Evolutionary conservation across 1,140 invertebrate genomes (phyloP), one percentile per base, ranked within the genome.

Genomic region (Bombus picipes): DNA sequence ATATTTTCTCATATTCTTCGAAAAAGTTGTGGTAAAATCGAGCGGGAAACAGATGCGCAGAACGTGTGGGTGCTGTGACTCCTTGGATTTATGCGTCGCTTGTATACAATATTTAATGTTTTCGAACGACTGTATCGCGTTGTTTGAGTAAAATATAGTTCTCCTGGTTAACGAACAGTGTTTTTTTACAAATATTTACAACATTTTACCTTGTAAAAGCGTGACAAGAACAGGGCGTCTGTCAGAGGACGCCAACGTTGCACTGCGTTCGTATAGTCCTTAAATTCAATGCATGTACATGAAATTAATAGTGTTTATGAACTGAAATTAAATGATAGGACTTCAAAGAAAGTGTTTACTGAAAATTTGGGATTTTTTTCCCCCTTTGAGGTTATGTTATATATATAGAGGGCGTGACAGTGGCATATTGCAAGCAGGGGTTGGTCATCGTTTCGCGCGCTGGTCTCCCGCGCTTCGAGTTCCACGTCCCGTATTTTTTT

Each of bases 371-470:
- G n/a, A 81, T 68, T 74, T 81, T 85, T 71, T 59, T 73, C 32
- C 70, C 84, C 87, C 75, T 92, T 90, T 90, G 92, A 95, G 94
- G 94, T 95, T 95, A 95, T 95, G 92, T 92, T 88, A 86, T 91
- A 89, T 88, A 90, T 93, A 93, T 93, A 95, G 95, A 95, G 94
- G 95, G 95, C 95, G 95, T 94, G 80, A 89, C 88, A 85, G 91
- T 90, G 80, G 86, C 89, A 84, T 77, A 89, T 84, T 89, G 77
- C 89, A 81, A 81, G 85, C 90, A 93, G 92, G 93, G 93, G 94
- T 95, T 94, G 94, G 93, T 94, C 92, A 86, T 91, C 83, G 89
- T 94, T 95, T 95, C 93, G 94, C 94, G 94, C 94, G 94, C 93
- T 92, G 87, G 86, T 91, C 92, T 95, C 94, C 94, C 94, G 94